These are phyloP conservation scores for Caenorhabditis drosophilae DNA, from an alignment of 2,888 invertebrate species.

Conservation along the genomic window DNA sequence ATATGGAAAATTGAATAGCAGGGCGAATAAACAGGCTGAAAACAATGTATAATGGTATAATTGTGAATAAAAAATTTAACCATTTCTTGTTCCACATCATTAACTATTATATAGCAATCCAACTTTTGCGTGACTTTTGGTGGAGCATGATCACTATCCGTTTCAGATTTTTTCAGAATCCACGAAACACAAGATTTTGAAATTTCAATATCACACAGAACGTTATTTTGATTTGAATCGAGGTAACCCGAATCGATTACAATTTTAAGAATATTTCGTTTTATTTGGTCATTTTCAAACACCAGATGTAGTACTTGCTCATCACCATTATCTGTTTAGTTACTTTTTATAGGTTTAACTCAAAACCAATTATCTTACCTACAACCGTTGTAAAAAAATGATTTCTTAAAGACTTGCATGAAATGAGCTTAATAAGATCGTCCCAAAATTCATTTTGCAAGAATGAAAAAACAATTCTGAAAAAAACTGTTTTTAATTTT, in stretches of 20 bases:
- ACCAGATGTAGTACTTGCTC: too few species aligned
- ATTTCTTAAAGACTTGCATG: conserved; percentile 25
- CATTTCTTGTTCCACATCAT: conserved; percentile 17
- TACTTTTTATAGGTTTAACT: too few species aligned
- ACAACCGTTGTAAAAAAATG: conserved; percentile 3
- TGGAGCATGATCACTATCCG: conserved; percentile 16
- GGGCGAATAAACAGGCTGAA: conserved; percentile 33
- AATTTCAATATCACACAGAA: conserved; percentile 16
- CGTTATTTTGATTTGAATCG: conserved; percentile 14
- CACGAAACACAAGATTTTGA: conserved; percentile 24
- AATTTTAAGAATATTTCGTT: conserved; percentile 14
- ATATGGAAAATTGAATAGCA: conserved; percentile 27
- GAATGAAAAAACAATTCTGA: conserved; percentile 12
- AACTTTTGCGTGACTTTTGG: conserved; percentile 27
- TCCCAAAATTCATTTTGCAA: conserved; percentile 24
- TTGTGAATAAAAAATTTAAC: not conserved
- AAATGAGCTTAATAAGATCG: conserved; percentile 27
- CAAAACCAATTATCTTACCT: too few species aligned
- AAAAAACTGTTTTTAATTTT: too few species aligned
- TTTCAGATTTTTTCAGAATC: conserved; percentile 13
- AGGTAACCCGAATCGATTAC: conserved; percentile 25
- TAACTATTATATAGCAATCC: conserved; percentile 23
- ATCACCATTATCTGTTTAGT: too few species aligned
- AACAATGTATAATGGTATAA: not conserved
- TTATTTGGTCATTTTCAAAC: conserved; percentile 13